Evolutionary conservation across 2,113 vertebrate species (phyloP).

Genomic region (Malurus melanocephalus): DNA sequence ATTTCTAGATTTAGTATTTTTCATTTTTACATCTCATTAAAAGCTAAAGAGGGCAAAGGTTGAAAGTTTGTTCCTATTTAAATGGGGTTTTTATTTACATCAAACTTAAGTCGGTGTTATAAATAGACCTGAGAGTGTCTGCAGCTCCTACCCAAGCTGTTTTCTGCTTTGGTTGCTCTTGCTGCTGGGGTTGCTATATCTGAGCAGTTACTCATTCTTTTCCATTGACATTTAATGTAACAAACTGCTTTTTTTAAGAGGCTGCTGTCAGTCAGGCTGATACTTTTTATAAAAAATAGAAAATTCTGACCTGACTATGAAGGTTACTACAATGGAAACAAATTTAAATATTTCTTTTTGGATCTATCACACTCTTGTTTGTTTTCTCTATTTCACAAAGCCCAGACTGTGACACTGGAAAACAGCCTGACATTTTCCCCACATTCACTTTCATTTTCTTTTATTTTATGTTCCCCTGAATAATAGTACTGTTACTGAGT

Average conservation of each 20-base stretch:
- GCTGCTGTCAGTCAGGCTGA: neutral
- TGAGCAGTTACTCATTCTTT: conserved; percentile 12
- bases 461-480: neutral
- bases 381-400: conserved; percentile 6
- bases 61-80: neutral
- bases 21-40: neutral
- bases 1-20: neutral
- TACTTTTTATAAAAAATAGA: neutral
- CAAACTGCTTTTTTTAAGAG: neutral
- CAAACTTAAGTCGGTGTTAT: neutral
- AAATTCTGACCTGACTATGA: neutral
- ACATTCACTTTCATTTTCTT: neutral
- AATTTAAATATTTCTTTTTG: neutral
- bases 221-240: conserved; percentile 8
- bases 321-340: neutral
- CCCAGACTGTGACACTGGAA: neutral
- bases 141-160: neutral
- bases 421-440: neutral
- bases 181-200: conserved; percentile 7
- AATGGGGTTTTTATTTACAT: neutral
- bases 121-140: conserved; percentile 1
- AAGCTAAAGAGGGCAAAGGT: neutral
- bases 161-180: conserved; percentile 23
- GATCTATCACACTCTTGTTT: neutral
- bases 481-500: neutral